These are phyloP conservation scores for Plagodis dolabraria DNA, from an alignment of 2,888 invertebrate genomes.

Conservation along the genomic window DNA sequence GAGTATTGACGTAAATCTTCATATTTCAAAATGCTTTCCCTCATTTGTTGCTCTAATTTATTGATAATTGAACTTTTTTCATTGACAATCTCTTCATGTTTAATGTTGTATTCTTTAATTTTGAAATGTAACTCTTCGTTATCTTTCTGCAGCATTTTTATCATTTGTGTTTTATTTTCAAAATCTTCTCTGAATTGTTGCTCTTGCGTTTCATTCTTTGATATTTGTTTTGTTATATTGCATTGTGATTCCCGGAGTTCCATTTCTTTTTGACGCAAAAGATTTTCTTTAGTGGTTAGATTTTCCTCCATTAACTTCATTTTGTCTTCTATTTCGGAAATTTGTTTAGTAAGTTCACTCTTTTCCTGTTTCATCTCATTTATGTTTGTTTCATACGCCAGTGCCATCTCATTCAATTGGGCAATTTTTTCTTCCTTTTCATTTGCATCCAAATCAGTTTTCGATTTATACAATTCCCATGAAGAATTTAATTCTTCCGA, in stretches of 20 bases:
- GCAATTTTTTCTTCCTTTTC: slow-evolving; percentile 45
- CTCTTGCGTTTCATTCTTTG: slow-evolving; percentile 21
- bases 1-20: slow-evolving; percentile 48
- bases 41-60: slow-evolving; percentile 50
- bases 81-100: slow-evolving; percentile 51
- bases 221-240: too few species aligned
- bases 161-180: slow-evolving; percentile 43
- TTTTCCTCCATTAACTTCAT: slow-evolving; percentile 31
- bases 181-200: slow-evolving; percentile 46
- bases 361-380: slow-evolving; percentile 20
- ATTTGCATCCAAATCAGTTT: slow-evolving; percentile 42
- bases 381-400: slow-evolving; percentile 16
- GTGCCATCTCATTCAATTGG: slow-evolving; percentile 33
- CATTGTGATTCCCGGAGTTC: too few species aligned
- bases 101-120: slow-evolving; percentile 57
- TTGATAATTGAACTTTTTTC: slow-evolving; percentile 57
- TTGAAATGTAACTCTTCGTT: slow-evolving; percentile 55
- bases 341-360: slow-evolving; percentile 23
- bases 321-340: slow-evolving; percentile 30
- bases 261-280: too few species aligned
- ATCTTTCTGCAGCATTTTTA: slow-evolving; percentile 52
- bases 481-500: slow-evolving; percentile 48
- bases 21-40: slow-evolving; percentile 41
- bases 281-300: slow-evolving; percentile 26
- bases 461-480: slow-evolving; percentile 51